A percentile compares a stretch with the other conserved stretches of the same genome.
Evolutionary conservation across 92 coral and sea anemone genomes (phyloP).

Genomic region (Scolanthus callimorphus): DNA sequence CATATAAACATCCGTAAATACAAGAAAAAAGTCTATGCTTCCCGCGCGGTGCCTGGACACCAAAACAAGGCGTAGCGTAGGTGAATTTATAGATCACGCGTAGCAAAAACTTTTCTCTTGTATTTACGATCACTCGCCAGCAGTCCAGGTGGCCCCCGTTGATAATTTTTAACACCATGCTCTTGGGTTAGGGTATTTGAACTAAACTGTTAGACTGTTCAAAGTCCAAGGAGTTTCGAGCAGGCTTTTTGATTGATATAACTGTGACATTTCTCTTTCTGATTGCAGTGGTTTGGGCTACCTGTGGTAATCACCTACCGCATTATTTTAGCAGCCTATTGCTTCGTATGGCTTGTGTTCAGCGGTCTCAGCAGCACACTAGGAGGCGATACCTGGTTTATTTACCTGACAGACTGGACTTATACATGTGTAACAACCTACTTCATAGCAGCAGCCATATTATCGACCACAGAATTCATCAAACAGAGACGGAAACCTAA

Average conservation of each 20-base stretch:
- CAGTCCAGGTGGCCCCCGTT: too few relatives aligned
- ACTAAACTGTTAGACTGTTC: background rate
- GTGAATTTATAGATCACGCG: too few relatives aligned
- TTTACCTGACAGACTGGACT: slow-evolving; percentile 76
- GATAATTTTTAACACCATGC: too few relatives aligned
- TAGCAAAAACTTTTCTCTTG: too few relatives aligned
- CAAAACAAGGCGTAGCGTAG: too few relatives aligned
- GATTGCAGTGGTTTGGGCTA: slow-evolving; percentile 49
- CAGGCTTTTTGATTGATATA: too few relatives aligned
- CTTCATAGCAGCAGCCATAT: slow-evolving; percentile 32
- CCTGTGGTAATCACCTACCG: slow-evolving; percentile 36
- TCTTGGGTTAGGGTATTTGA: too few relatives aligned
- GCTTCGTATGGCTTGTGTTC: slow-evolving; percentile 58
- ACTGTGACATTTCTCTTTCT: background rate
- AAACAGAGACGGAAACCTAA: background rate
- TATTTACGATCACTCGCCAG: too few relatives aligned
- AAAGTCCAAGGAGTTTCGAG: too few relatives aligned
- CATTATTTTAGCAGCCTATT: slow-evolving; percentile 43
- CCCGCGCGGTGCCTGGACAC: too few relatives aligned
- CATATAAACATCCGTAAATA: too few relatives aligned
- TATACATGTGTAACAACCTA: slow-evolving; percentile 44
- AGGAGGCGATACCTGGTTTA: slow-evolving; percentile 59
- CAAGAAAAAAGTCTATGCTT: too few relatives aligned
- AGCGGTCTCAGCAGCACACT: slow-evolving; percentile 32
- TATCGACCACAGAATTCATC: background rate